Base-by-base conservation (phyloP, 1,140 invertebrate genomes). In the Eciton burchellii region DNA sequence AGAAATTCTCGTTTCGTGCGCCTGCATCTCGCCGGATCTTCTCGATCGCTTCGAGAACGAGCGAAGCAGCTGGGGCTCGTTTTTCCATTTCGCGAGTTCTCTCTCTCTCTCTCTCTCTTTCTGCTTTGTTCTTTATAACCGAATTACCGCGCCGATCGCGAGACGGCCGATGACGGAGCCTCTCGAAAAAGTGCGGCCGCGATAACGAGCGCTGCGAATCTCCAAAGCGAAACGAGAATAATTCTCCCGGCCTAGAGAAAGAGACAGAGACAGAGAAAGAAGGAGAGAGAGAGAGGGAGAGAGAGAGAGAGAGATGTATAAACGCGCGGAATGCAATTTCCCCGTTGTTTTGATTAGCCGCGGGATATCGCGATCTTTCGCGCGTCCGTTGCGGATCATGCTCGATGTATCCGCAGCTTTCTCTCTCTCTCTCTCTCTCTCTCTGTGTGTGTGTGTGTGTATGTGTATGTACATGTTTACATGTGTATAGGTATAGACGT, bases 361-460 rank as follows among this genome's bases (percentile, higher is more conserved):
- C 63, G 72, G 77, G 82, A 66, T 65, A 83, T 83, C 49, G 24
- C 56, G 65, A 83, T 84, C 70, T 62, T 47, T 70, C 76, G 43
- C 63, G 41, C 19, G 49, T 49, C 68, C 11, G 49, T 41, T 49
- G 16, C 71, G 56, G 56, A 57, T 82, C 52, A 49, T 52, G 29
- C 47, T 86, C 63, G 71, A 86, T 56, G 79, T 57, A 82, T 14
- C 21, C 70, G 56, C 62, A 59, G 11, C 29, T n/a, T n/a, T n/a
- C n/a, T n/a, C n/a, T n/a, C n/a, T n/a, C n/a, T n/a, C n/a, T n/a
- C n/a, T n/a, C n/a, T n/a, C n/a, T n/a, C n/a, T n/a, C n/a, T n/a
- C n/a, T n/a, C n/a, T n/a, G n/a, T n/a, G n/a, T n/a, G n/a, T n/a
- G n/a, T n/a, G n/a, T n/a, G n/a, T n/a, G n/a, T n/a, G n/a, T n/a